Percentiles rank a stretch among this genome's conserved stretches.
Conservation (phyloP, 2,888 invertebrate genomes). For the Rhabditoides inermis region DNA sequence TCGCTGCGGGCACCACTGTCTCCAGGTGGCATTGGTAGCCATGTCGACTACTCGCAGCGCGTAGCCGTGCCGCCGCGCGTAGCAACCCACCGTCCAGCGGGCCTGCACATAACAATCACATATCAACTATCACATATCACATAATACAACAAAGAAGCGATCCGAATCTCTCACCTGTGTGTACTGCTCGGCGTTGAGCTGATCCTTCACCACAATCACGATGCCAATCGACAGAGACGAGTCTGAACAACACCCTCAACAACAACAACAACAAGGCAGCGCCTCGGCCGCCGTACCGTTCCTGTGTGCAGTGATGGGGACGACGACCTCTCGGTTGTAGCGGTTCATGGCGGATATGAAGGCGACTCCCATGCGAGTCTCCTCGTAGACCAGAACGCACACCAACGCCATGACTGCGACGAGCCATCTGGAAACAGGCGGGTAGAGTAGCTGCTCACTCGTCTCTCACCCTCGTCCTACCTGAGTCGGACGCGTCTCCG, state of each 20-base stretch:
- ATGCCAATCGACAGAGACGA: conserved; percentile 7
- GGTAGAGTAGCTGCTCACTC: too few relatives aligned
- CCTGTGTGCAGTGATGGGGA: conserved; percentile 5
- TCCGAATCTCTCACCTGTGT: not conserved
- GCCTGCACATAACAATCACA: too few relatives aligned
- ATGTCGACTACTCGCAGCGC: not conserved
- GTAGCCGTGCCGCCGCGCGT: not conserved
- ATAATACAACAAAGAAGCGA: too few relatives aligned
- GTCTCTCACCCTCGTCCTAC: too few relatives aligned
- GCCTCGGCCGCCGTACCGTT: not conserved
- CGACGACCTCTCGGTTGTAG: conserved; percentile 3
- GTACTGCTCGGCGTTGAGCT: conserved; percentile 6
- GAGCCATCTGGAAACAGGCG: too few relatives aligned
- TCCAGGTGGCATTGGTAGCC: not conserved
- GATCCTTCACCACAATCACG: conserved; percentile 7
- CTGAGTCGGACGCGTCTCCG: too few relatives aligned
- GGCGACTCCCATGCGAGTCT: conserved; percentile 2
- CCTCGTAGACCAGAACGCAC: conserved; percentile 6
- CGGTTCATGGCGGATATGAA: conserved; percentile 10
- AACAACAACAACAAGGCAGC: not conserved
- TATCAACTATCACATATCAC: too few relatives aligned
- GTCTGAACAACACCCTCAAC: not conserved
- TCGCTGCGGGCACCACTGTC: not conserved
- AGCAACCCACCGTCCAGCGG: too few relatives aligned
- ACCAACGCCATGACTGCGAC: too few relatives aligned